These are phyloP conservation scores for Dynastes maya DNA, from an alignment of 2,888 invertebrate species.

Conservation along the genomic window DNA sequence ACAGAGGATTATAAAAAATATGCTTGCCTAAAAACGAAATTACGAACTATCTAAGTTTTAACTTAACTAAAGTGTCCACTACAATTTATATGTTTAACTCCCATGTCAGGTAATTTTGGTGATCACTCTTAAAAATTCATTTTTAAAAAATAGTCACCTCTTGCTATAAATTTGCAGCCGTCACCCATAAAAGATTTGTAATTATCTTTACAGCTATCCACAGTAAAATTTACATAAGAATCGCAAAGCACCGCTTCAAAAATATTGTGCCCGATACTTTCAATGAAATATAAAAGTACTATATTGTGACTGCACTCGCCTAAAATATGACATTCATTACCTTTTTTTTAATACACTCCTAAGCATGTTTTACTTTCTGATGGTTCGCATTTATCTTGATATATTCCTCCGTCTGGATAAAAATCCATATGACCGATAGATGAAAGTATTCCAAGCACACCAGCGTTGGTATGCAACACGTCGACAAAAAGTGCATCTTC, in stretches of 20 bases:
- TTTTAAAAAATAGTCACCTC: slow-evolving; percentile 21
- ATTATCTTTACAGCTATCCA: slow-evolving; percentile 15
- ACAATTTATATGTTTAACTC: no score
- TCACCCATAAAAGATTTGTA: slow-evolving; percentile 37
- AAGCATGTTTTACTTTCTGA: slow-evolving; percentile 28
- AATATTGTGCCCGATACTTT: slow-evolving; percentile 11
- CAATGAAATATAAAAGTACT: slow-evolving; percentile 32
- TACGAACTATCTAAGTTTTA: no score
- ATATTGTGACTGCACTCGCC: slow-evolving; percentile 44
- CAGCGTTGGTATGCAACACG: slow-evolving; percentile 81
- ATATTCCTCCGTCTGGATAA: slow-evolving; percentile 78
- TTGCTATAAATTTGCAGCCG: not conserved
- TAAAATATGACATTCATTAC: slow-evolving; percentile 11
- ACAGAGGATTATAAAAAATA: no score
- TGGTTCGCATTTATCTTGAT: slow-evolving; percentile 35
- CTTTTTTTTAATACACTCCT: not conserved
- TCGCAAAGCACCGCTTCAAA: slow-evolving; percentile 28
- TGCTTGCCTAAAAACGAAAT: no score
- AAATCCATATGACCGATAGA: slow-evolving; percentile 82
- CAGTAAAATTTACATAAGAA: slow-evolving; percentile 14
- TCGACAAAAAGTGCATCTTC: slow-evolving; percentile 77
- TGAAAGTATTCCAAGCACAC: slow-evolving; percentile 75
- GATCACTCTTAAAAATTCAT: not conserved
- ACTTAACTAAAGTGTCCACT: no score
- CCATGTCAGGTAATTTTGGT: no score